Base-by-base conservation (phyloP, 2,113 vertebrate species). In the Misgurnus anguillicaudatus region DNA sequence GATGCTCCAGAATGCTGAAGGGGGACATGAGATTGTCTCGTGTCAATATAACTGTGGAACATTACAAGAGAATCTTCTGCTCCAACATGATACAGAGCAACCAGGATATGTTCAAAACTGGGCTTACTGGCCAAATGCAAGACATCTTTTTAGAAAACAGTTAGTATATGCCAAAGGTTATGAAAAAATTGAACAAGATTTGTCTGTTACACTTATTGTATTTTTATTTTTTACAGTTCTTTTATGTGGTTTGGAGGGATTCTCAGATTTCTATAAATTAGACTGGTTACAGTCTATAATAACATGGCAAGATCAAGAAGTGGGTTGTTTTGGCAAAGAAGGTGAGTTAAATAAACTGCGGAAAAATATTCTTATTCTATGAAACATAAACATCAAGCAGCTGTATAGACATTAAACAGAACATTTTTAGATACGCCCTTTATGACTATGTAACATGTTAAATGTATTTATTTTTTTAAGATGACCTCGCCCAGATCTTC, bases 21-120 rank as follows among this genome's bases (percentile, higher is more conserved):
- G 92, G 92, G 0, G 91, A 92, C 83, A 86, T 83, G 3, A 88
- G 90, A 17, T 47, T 81, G 0, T 88, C 91, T 0, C 84, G 89
- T 5, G 76, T 84, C 76, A 93, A 93, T 89, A 89, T 92, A 84
- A 94, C 93, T 0, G 91, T 91, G 6, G 72, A 62, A 8, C 85
- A 72, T 82, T 95, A 95, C 75, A 85, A 92, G 83, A 86, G 80
- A 79, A 87, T 94, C 80, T 95, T 94, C 90, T 96, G 95, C 58
- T 93, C 94, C 84, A 95, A 94, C 89, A 95, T 95, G 94, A 94
- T 95, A 93, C 92, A 92, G 79, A 80, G 91, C 87, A 96, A 95
- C 88, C 82, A 75, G 82, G 89, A 92, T 77, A 89, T 90, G 0
- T 81, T 92, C 75, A 83, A 19, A 7, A 80, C 87, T 0, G 79